Evolutionary conservation across 2,113 vertebrate species (phyloP).

Genomic region (Melanerpes aurifrons): DNA sequence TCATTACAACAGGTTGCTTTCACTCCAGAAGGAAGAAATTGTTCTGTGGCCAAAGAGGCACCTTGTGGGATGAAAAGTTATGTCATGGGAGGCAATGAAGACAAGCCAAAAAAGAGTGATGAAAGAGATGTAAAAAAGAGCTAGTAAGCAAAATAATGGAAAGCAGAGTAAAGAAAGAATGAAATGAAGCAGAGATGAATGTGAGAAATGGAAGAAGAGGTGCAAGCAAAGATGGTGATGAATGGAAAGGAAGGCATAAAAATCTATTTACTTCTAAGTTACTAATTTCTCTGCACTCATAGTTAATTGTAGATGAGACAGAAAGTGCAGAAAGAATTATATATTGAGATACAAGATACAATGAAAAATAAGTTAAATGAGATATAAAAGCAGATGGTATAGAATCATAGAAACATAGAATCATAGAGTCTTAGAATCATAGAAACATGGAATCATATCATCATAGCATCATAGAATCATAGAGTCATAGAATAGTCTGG

Average conservation of each 20-base stretch:
- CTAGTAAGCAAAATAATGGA: not conserved
- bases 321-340: not conserved
- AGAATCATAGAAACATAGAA: too few species aligned
- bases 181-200: not conserved
- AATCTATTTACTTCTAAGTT: not conserved
- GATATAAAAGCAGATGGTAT: not conserved
- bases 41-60: not conserved
- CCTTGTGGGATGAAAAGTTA: not conserved
- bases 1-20: not conserved
- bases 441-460: too few species aligned
- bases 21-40: not conserved
- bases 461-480: too few species aligned
- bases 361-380: not conserved
- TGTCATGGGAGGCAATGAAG: not conserved
- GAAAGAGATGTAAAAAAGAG: not conserved
- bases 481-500: too few species aligned
- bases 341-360: not conserved
- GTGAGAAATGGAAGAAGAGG: not conserved
- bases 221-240: not conserved
- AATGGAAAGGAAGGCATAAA: not conserved
- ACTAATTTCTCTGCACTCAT: not conserved
- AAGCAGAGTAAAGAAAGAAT: not conserved
- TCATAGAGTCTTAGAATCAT: too few species aligned
- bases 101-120: not conserved
- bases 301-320: not conserved